phyloP scores from a whole-genome alignment of 2,888 invertebrate genomes.

The Phyllotreta striolata region DNA sequence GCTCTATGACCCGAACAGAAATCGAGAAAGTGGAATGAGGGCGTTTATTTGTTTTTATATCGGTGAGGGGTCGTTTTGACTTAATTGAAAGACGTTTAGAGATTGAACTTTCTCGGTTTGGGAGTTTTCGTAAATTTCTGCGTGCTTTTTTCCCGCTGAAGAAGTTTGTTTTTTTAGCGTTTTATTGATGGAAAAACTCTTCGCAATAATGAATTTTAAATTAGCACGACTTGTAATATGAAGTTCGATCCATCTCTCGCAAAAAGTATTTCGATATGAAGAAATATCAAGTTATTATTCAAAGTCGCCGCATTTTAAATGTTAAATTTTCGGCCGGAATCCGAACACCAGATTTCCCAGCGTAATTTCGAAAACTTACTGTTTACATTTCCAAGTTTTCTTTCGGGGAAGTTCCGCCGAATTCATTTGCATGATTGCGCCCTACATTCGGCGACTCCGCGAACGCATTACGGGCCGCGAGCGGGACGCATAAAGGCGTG shows the following conservation, averaged over 20 bases:
- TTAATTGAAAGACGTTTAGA: slow-evolving; percentile 8
- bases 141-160: too few species aligned
- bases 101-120: neutral
- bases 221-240: neutral
- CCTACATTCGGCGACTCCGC: slow-evolving; percentile 12
- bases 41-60: slow-evolving; percentile 7
- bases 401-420: slow-evolving; percentile 1
- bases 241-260: neutral
- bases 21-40: neutral
- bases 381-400: slow-evolving; percentile 13
- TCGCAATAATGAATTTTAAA: neutral
- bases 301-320: slow-evolving; percentile 11
- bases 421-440: slow-evolving; percentile 18
- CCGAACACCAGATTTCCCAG: slow-evolving; percentile 5
- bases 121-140: too few species aligned
- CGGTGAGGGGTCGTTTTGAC: neutral
- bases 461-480: slow-evolving; percentile 2
- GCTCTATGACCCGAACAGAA: neutral
- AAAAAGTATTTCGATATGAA: neutral
- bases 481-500: slow-evolving; percentile 1
- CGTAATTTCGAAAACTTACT: slow-evolving; percentile 14
- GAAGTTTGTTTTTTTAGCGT: too few species aligned
- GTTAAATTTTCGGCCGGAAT: slow-evolving; percentile 10
- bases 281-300: slow-evolving; percentile 10
- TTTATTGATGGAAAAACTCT: too few species aligned